Evolutionary conservation across 2,888 invertebrate genomes (phyloP).

Genomic region (Ceramica pisi): DNA sequence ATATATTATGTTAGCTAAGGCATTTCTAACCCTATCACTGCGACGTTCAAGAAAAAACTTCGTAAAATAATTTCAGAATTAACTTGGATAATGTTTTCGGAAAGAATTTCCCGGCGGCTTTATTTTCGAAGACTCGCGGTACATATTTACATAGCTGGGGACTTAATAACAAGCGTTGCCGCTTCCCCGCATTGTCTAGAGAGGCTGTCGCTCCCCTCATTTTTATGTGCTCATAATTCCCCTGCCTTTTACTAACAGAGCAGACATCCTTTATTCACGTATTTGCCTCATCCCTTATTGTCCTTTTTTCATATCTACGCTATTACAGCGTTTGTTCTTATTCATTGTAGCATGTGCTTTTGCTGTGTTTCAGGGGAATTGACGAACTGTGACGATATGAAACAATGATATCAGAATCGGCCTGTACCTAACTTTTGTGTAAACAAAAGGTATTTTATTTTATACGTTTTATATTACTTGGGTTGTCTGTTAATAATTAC

Average conservation of each 20-base stretch:
- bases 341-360: slow-evolving; percentile 64
- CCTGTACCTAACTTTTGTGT: slow-evolving; percentile 11
- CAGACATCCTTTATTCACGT: slow-evolving; percentile 77
- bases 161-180: slow-evolving; percentile 74
- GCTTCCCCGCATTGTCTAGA: slow-evolving; percentile 73
- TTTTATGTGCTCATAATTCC: slow-evolving; percentile 79
- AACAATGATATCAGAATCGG: slow-evolving; percentile 47
- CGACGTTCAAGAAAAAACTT: slow-evolving; percentile 20
- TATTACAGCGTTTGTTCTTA: slow-evolving; percentile 75
- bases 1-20: not conserved
- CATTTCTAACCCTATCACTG: slow-evolving; percentile 28
- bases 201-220: slow-evolving; percentile 69
- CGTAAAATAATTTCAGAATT: slow-evolving; percentile 49
- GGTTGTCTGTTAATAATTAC: not conserved
- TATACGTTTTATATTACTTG: slow-evolving; percentile 21
- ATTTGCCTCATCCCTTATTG: slow-evolving; percentile 79
- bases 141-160: slow-evolving; percentile 69
- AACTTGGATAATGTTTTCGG: slow-evolving; percentile 53
- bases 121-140: slow-evolving; percentile 63
- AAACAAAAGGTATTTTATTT: slow-evolving; percentile 29
- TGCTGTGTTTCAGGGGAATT: slow-evolving; percentile 54
- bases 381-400: slow-evolving; percentile 56
- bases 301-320: slow-evolving; percentile 81
- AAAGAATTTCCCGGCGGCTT: slow-evolving; percentile 59
- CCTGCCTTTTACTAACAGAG: slow-evolving; percentile 75